Percentiles rank a stretch among this genome's conserved stretches.
Evolutionary conservation across 2,113 vertebrate genomes (phyloP).

Genomic region (Silurus asotus): DNA sequence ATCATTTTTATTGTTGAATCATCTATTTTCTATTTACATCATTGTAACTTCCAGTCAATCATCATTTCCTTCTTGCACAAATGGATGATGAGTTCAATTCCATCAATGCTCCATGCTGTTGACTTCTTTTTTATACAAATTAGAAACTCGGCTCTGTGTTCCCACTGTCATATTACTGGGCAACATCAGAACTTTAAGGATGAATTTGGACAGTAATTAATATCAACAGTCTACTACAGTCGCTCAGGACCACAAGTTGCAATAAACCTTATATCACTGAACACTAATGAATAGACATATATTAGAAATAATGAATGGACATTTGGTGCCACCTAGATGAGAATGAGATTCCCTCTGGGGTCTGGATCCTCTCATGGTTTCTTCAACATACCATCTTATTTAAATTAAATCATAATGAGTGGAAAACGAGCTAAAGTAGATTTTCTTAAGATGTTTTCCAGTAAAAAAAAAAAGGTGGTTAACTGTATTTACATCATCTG

Average conservation of each 20-base stretch:
- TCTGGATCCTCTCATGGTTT: too few relatives aligned
- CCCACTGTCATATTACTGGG: background rate
- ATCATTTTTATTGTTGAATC: too few relatives aligned
- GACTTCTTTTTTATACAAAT: background rate
- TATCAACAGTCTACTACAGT: too few relatives aligned
- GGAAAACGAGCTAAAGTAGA: background rate
- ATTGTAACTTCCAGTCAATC: background rate
- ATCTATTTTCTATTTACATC: background rate
- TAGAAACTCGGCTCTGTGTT: background rate
- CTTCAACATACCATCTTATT: too few relatives aligned
- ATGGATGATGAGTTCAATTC: background rate
- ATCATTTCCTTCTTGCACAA: background rate
- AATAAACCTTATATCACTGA: too few relatives aligned
- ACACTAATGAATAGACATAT: too few relatives aligned
- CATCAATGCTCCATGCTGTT: background rate
- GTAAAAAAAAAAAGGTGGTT: background rate
- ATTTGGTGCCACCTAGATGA: too few relatives aligned
- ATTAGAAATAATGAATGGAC: too few relatives aligned
- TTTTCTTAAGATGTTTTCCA: background rate
- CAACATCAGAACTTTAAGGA: too few relatives aligned
- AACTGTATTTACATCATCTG: slow-evolving; percentile 25
- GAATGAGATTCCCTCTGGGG: too few relatives aligned
- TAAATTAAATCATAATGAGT: background rate
- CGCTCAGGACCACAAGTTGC: too few relatives aligned
- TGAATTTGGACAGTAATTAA: too few relatives aligned